Evolutionary conservation across 2,888 invertebrate genomes (phyloP).

Genomic region (Dryadula phaetusa): DNA sequence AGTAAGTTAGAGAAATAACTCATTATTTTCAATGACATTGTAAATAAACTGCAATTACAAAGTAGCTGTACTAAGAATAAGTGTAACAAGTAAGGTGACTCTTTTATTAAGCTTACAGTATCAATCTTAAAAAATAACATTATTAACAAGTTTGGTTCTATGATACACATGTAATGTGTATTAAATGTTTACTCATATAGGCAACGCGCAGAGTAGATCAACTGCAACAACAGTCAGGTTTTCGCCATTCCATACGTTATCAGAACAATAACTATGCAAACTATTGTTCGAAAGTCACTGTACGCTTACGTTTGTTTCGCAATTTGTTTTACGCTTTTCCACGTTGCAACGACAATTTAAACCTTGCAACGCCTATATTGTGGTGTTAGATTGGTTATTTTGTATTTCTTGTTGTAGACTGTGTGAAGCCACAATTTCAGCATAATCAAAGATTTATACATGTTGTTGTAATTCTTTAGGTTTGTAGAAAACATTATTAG

Average conservation of each 20-base stretch:
- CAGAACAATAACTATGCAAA: constrained; percentile 41
- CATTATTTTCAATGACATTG: neutral
- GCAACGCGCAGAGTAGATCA: constrained; percentile 31
- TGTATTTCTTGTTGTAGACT: neutral
- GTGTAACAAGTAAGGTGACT: too few species aligned
- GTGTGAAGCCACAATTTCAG: neutral
- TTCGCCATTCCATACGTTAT: constrained; percentile 36
- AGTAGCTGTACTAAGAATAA: too few species aligned
- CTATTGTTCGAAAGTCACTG: constrained; percentile 42
- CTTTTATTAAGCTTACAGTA: too few species aligned
- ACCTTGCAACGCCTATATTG: constrained; percentile 34
- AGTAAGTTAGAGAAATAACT: neutral
- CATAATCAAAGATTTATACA: neutral
- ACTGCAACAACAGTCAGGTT: constrained; percentile 30
- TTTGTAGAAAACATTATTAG: too few species aligned
- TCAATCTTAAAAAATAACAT: neutral
- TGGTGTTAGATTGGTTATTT: constrained; percentile 17
- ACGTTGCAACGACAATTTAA: constrained; percentile 33
- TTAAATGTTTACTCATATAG: constrained; percentile 16
- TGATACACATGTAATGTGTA: neutral
- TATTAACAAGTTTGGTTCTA: neutral
- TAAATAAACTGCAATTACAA: neutral
- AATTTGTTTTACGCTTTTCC: constrained; percentile 41
- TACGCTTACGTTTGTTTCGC: constrained; percentile 42
- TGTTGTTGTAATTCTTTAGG: neutral